Conservation (phyloP, 2,888 invertebrate genomes). For the Mayetiola destructor region DNA sequence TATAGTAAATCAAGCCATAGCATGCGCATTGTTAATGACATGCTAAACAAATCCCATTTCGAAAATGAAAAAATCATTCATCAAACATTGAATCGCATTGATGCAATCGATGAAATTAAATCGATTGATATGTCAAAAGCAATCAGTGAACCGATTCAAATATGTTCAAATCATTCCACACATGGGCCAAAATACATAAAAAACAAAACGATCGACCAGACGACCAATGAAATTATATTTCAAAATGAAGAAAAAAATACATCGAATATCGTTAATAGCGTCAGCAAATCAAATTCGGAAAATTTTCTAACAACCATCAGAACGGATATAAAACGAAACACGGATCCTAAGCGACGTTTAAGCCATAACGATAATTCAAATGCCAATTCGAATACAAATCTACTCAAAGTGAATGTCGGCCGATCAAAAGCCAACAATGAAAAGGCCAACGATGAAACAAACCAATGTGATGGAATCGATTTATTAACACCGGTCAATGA, state of each 20-base stretch:
- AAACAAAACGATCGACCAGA: too few relatives aligned
- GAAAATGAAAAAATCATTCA: not conserved
- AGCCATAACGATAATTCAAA: not conserved
- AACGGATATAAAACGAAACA: too few relatives aligned
- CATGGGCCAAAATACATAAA: too few relatives aligned
- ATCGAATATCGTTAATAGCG: too few relatives aligned
- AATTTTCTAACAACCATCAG: too few relatives aligned
- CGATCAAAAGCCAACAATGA: not conserved
- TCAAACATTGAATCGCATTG: not conserved
- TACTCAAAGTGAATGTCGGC: not conserved
- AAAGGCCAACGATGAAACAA: not conserved
- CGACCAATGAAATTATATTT: too few relatives aligned
- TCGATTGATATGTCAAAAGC: slow-evolving; percentile 13
- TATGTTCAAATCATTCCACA: slow-evolving; percentile 13
- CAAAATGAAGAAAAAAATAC: too few relatives aligned
- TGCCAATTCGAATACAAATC: not conserved
- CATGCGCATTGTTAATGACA: too few relatives aligned
- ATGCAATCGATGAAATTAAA: not conserved
- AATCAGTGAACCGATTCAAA: slow-evolving; percentile 16
- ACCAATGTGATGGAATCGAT: slow-evolving; percentile 17
- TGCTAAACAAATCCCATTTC: too few relatives aligned
- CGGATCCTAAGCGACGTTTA: not conserved
- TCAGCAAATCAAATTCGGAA: too few relatives aligned
- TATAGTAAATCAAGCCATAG: not conserved
- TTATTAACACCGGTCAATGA: slow-evolving; percentile 22